Evolutionary conservation across 2,797 vertebrate genomes (phyloP), one percentile per base, ranked within the genome.

Genomic region (Urophycis tenuis): DNA sequence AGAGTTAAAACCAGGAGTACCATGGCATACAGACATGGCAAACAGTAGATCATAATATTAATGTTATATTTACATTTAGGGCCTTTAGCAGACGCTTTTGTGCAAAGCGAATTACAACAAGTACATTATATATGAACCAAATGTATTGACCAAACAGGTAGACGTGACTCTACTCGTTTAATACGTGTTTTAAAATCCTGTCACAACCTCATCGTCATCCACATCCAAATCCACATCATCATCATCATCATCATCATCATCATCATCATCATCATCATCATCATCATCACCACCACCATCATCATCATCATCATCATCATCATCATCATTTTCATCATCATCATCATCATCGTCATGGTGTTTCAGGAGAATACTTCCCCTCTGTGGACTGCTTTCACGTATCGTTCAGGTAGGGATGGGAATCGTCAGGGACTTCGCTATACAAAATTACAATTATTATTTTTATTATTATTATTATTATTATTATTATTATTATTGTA

Each of bases 351-450:
- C 75, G 8, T 72, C 15, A 36, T 12, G 19, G 2, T 2, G 17
- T 84, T 35, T 5, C n/a, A 91, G 88, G 35, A 1, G 3, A 0
- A 0, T 29, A 11, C 2, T 2, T 36, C 35, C 8, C 32, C 31
- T 0, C 2, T 14, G 0, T 93, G 91, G 92, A 92, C 88, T 0
- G 90, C 84, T 64, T 94, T 95, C 84, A 89, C 89, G 76, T 95
- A 95, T 78, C 82, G 74, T 29, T 86, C 88, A 67, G 60, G 60
- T 67, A 60, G 53, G 53, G 22, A n/a, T 0, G 17, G 45, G 45
- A 4, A 22, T 53, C 17, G 15, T 14, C 41, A 49, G 45, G 45
- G 17, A 49, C 45, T 4, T 5, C 15, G 5, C 45, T 4, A 22
- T n/a, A n/a, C n/a, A n/a, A n/a, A n/a, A n/a, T n/a, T n/a, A n/a